Percentiles rank a stretch among this genome's conserved stretches.
These are phyloP conservation scores for Noctua pronuba DNA, from an alignment of 2,888 invertebrate genomes.

Conservation along the genomic window DNA sequence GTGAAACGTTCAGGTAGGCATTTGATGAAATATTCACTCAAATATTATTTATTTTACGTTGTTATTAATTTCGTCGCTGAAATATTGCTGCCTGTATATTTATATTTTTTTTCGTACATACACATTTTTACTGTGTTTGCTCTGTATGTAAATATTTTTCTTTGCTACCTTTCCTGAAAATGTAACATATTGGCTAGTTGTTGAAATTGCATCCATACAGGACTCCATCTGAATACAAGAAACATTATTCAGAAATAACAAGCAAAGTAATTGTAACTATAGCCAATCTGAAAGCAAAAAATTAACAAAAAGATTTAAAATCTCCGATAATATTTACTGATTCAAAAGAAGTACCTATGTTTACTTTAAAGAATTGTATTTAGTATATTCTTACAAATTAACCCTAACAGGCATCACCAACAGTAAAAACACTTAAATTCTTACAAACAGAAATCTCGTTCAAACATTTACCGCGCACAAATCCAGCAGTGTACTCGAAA, in stretches of 20 bases:
- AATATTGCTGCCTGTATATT: neutral
- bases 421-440: neutral
- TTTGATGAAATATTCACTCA: neutral
- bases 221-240: neutral
- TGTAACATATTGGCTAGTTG: neutral
- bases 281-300: neutral
- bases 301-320: too few species aligned
- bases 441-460: neutral
- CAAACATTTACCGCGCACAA: constrained; percentile 16
- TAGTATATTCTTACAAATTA: neutral
- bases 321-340: neutral
- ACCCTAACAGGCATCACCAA: neutral
- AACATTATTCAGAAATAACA: neutral
- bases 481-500: constrained; percentile 11
- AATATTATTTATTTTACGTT: constrained; percentile 1
- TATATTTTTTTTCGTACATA: neutral
- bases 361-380: neutral
- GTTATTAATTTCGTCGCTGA: neutral
- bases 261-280: neutral
- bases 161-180: neutral
- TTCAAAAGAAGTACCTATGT: neutral
- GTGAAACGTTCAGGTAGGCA: neutral
- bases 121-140: neutral
- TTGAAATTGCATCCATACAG: neutral
- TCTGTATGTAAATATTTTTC: neutral